Conservation (phyloP, 2,797 vertebrate genomes). For the Melanotaenia trifasciata region DNA sequence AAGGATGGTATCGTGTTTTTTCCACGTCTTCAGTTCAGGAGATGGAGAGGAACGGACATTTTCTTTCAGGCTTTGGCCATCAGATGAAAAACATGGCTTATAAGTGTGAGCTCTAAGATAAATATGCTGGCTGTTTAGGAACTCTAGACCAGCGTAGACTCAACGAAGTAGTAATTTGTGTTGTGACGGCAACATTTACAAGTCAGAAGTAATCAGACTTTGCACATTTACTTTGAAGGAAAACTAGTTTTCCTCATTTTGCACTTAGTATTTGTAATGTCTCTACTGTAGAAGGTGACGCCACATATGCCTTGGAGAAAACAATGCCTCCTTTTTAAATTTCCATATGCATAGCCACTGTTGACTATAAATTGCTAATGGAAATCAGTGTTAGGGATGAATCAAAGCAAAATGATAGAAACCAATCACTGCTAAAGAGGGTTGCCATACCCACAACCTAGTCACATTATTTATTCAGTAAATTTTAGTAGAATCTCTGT, state of each 20-base stretch:
- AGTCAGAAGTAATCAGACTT: slow-evolving; percentile 30
- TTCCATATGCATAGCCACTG: not conserved
- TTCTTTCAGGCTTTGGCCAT: slow-evolving; percentile 52
- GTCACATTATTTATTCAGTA: slow-evolving; percentile 3
- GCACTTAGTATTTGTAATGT: slow-evolving; percentile 11
- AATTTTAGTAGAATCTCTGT: not conserved
- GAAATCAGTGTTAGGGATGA: not conserved
- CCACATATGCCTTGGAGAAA: slow-evolving; percentile 7
- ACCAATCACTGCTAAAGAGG: not conserved
- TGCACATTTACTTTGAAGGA: slow-evolving; percentile 25
- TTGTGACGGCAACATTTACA: slow-evolving; percentile 27
- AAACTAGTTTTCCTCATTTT: slow-evolving; percentile 24
- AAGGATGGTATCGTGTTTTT: slow-evolving; percentile 78
- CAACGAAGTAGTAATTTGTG: slow-evolving; percentile 45
- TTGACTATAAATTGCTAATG: not conserved
- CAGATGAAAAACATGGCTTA: slow-evolving; percentile 54
- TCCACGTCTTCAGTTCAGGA: slow-evolving; percentile 59
- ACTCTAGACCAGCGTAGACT: slow-evolving; percentile 39
- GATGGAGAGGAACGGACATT: slow-evolving; percentile 52
- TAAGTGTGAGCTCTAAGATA: slow-evolving; percentile 43
- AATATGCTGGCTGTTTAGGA: slow-evolving; percentile 40
- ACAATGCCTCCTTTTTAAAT: slow-evolving; percentile 1
- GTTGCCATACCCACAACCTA: not conserved
- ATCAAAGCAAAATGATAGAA: slow-evolving; percentile 11
- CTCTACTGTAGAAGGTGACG: slow-evolving; percentile 16